Evolutionary conservation across 2,113 vertebrate species (phyloP).

Genomic region (Phrynosoma blainvillii): DNA sequence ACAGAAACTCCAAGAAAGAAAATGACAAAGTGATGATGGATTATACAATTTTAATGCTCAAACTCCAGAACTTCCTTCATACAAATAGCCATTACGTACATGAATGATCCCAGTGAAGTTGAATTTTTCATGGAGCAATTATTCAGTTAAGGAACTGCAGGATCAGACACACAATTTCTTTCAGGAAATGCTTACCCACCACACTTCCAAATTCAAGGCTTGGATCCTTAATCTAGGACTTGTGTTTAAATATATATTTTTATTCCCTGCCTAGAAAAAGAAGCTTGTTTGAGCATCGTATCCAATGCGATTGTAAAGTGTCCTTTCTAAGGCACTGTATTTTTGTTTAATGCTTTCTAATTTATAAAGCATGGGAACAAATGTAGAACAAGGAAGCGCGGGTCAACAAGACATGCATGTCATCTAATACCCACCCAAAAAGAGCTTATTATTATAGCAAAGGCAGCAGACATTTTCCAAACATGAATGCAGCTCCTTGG

Average conservation of each 20-base stretch:
- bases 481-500: neutral
- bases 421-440: neutral
- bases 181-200: neutral
- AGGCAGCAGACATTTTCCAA: neutral
- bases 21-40: slow-evolving; percentile 6
- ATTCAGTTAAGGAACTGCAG: slow-evolving; percentile 23
- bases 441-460: neutral
- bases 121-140: slow-evolving; percentile 19
- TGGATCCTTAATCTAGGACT: neutral
- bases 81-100: slow-evolving; percentile 44
- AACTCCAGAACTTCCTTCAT: slow-evolving; percentile 41
- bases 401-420: neutral
- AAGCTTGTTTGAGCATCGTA: neutral
- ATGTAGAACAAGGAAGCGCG: neutral
- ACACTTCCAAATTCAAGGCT: neutral
- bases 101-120: slow-evolving; percentile 34
- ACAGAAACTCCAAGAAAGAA: slow-evolving; percentile 2
- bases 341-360: neutral
- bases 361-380: neutral
- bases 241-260: neutral
- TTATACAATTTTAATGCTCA: slow-evolving; percentile 30
- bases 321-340: neutral
- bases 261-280: neutral
- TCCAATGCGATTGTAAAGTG: neutral
- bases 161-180: neutral